Base-by-base conservation (phyloP, 2,113 vertebrate genomes). In the Barnardius zonarius region DNA sequence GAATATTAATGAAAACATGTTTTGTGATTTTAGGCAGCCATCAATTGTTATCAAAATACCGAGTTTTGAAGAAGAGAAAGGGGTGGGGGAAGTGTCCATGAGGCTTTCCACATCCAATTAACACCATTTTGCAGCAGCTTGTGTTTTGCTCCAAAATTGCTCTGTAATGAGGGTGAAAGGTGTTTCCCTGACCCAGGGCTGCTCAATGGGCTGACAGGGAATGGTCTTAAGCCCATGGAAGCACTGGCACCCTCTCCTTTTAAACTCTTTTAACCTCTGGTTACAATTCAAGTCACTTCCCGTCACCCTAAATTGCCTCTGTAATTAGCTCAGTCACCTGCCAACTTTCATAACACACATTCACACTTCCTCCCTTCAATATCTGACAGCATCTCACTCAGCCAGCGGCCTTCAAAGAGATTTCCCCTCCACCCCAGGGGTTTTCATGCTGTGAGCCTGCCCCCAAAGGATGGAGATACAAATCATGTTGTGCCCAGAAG, bases 1-100 rank as follows among this genome's bases (percentile, higher is more conserved):
- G 92, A 96, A 96, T 96, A 96, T 97, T 96, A 95, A 95, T 96
- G 93, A 93, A 84, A 96, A 96, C 66, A 93, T 96, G 88, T 84
- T 94, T 95, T 95, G 80, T 82, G 68, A 90, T 84, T 96, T 96
- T 84, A 84, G 69, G 73, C 95, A 91, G 13, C 57, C 66, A 28
- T 82, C 92, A 73, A 92, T 92, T 97, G 93, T 96, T 93, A 95
- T 82, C 94, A 86, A 94, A 96, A 93, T 44, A 88, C 51, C 37
- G 51, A 79, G 57, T 48, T 88, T 28, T 52, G 80, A 77, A 81
- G 76, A 74, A 81, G 49, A 46, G 33, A 30, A 59, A 28, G 55
- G 69, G 43, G 7, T 41, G 83, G 39, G 41, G 77, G 57, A 57
- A 86, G 82, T 51, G 33, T 54, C 59, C 2, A 2, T 25, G 43